Conservation (phyloP, 2,797 vertebrate species). For the Dallia pectoralis region DNA sequence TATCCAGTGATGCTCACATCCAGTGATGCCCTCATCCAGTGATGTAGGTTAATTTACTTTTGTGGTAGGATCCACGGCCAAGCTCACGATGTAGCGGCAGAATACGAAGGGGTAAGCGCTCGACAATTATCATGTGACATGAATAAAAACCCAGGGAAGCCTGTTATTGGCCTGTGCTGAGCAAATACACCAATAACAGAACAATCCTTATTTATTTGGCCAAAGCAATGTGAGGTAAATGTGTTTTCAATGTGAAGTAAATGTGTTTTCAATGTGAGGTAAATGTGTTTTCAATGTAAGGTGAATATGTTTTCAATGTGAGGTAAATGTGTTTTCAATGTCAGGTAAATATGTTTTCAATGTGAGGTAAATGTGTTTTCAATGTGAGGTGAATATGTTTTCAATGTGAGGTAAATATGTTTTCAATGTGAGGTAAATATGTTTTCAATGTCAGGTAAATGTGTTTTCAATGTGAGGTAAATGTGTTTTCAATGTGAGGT, state of each 20-base stretch:
- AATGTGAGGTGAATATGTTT: no score
- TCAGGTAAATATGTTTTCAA: neutral
- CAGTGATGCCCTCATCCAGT: conserved; percentile 61
- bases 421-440: neutral
- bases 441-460: no score
- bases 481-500: neutral
- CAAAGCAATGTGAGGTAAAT: neutral
- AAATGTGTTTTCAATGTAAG: neutral
- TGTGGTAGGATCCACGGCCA: conserved; percentile 47
- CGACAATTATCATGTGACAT: neutral
- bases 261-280: neutral
- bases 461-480: neutral
- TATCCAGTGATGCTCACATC: no score
- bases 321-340: no score
- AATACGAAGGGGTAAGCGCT: conserved; percentile 8
- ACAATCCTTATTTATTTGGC: neutral
- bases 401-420: neutral
- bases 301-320: neutral
- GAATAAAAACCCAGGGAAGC: neutral
- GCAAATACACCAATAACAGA: neutral
- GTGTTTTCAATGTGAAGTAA: neutral
- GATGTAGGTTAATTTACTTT: conserved; percentile 71
- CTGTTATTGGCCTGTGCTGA: neutral
- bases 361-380: neutral
- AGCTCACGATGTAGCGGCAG: conserved; percentile 15